Evolutionary conservation across 2,888 invertebrate genomes (phyloP).

Genomic region (Polymixis flavicincta): DNA sequence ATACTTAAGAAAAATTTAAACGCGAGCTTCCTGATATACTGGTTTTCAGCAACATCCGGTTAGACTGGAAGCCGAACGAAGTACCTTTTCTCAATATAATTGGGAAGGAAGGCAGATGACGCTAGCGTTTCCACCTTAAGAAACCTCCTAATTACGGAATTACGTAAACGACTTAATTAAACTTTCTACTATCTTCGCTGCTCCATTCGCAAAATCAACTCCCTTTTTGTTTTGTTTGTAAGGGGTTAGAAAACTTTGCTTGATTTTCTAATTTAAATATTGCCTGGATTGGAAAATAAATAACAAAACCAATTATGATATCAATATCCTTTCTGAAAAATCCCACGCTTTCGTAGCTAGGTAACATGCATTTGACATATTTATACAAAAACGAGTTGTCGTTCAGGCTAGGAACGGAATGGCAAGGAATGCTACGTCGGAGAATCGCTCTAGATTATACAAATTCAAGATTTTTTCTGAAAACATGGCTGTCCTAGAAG

Average conservation of each 20-base stretch:
- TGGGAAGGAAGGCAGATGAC: too few relatives aligned
- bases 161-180: conserved; percentile 15
- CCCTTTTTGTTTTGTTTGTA: background rate
- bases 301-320: background rate
- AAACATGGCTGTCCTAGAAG: background rate
- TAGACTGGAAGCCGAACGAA: too few relatives aligned
- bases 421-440: background rate
- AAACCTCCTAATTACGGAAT: background rate
- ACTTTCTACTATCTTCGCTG: conserved; percentile 10
- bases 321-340: background rate
- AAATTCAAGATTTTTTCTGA: background rate
- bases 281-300: background rate
- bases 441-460: background rate
- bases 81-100: too few relatives aligned
- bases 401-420: background rate
- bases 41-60: too few relatives aligned
- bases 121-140: too few relatives aligned
- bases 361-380: background rate
- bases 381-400: background rate
- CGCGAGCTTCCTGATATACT: too few relatives aligned
- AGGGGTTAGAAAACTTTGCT: background rate
- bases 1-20: too few relatives aligned
- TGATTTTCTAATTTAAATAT: conserved; percentile 20
- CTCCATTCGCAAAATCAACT: background rate
- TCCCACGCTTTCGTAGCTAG: too few relatives aligned